Evolutionary conservation across 1,140 invertebrate genomes (phyloP), one percentile per base, ranked within the genome.

Genomic region (Diuraphis noxia): DNA sequence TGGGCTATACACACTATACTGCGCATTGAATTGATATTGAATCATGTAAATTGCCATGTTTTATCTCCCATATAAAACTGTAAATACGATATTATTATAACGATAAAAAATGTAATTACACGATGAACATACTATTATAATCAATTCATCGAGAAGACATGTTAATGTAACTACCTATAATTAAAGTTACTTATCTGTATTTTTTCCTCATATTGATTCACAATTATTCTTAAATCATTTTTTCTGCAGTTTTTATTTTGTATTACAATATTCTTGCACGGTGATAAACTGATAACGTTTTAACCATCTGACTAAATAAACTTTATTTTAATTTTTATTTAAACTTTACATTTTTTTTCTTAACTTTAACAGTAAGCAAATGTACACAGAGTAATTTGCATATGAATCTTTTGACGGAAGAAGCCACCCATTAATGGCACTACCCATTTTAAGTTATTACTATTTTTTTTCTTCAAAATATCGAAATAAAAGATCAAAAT

Each of bases 41-140:
- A 85, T 85, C n/a, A 46, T 85, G 82, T 85, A 85, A 85, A 46
- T 46, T 85, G 82, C 46, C 41, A 46, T 85, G 82, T 85, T 46
- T 85, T 63, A 17, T n/a, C 5, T n/a, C 25, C n/a, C 56, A 19
- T 13, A 46, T 85, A 46, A 85, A 46, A 85, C 30, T 46, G 4
- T 40, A 72, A 72, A 34, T 85, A 34, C 41, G 41, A 46, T 85
- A 13, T 85, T 19, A 85, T 41, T 85, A 46, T 25, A 40, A 40
- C 82, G 82, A 85, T 85, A 85, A 85, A 46, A n/a, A 85, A 85
- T 41, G 17, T 85, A 34, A 85, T 85, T 85, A 85, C 30, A 85
- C 10, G n/a, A 46, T 46, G 19, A n/a, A 85, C 82, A 34, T n/a
- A 40, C 40, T n/a, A 40, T 36, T 30, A 84, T 40, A 85, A 85